Conservation (phyloP, 2,797 vertebrate species). For the Melanotaenia pygmaea region DNA sequence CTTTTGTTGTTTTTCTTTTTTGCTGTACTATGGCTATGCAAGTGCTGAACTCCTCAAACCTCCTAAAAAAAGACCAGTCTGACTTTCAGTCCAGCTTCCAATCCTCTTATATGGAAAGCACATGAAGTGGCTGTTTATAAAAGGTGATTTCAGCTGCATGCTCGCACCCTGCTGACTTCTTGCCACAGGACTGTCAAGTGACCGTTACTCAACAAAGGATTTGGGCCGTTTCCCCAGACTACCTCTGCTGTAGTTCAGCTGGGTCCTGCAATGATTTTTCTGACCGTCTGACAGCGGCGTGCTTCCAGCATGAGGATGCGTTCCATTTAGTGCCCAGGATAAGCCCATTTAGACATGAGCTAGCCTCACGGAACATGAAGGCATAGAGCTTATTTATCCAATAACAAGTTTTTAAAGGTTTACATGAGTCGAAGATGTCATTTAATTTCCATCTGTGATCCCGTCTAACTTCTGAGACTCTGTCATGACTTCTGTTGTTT, state of each 20-base stretch:
- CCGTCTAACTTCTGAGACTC: constrained; percentile 53
- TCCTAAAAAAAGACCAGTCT: constrained; percentile 45
- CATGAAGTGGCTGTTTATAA: constrained; percentile 59
- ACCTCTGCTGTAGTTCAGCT: constrained; percentile 54
- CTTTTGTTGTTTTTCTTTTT: constrained; percentile 45
- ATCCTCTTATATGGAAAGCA: constrained; percentile 50
- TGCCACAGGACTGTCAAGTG: constrained; percentile 58
- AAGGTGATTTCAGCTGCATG: constrained; percentile 64
- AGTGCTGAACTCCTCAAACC: constrained; percentile 54
- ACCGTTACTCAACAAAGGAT: constrained; percentile 55
- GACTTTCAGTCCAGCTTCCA: constrained; percentile 47
- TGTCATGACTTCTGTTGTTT: constrained; percentile 32
- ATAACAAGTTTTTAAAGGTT: constrained; percentile 79
- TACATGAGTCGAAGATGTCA: constrained; percentile 45
- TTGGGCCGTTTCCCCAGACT: constrained; percentile 47
- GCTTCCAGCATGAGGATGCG: constrained; percentile 76
- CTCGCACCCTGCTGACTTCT: constrained; percentile 49
- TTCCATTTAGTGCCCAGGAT: constrained; percentile 67
- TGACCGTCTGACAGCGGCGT: constrained; percentile 63
- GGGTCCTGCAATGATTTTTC: constrained; percentile 55
- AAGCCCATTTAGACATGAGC: constrained; percentile 59
- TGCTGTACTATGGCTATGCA: constrained; percentile 62
- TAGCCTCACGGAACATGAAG: constrained; percentile 62
- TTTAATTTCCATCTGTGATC: constrained; percentile 60
- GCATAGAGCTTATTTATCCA: constrained; percentile 67